Conservation (phyloP, 1,140 invertebrate genomes). For the Physella acuta region DNA sequence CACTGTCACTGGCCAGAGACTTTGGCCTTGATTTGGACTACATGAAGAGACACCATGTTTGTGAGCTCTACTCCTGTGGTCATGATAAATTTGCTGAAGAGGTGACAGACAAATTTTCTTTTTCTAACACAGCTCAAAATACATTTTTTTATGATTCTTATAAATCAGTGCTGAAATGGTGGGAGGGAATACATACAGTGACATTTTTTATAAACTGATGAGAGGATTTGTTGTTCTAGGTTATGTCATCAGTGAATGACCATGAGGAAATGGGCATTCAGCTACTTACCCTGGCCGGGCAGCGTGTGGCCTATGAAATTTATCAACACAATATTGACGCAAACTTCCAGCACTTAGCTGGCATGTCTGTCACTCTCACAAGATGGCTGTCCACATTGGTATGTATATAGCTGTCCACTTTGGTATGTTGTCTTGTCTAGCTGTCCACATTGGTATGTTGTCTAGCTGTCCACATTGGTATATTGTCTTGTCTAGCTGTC, state of each 20-base stretch:
- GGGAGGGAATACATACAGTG: too few species aligned
- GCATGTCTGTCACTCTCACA: constrained; percentile 70
- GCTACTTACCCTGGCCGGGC: constrained; percentile 73
- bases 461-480: too few species aligned
- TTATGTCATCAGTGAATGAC: constrained; percentile 69
- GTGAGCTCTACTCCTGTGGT: constrained; percentile 75
- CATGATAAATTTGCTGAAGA: constrained; percentile 77
- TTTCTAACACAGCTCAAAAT: too few species aligned
- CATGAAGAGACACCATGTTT: constrained; percentile 75
- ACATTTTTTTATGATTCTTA: too few species aligned
- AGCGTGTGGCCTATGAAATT: constrained; percentile 70
- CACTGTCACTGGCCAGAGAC: constrained; percentile 72
- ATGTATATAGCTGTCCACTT: not conserved
- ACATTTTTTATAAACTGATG: too few species aligned
- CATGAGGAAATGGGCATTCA: constrained; percentile 68
- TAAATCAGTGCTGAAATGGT: too few species aligned
- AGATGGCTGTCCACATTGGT: constrained; percentile 66
- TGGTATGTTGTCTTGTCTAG: not conserved
- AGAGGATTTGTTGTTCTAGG: constrained; percentile 60
- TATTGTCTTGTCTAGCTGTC: too few species aligned
- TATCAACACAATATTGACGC: constrained; percentile 62
- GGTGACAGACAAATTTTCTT: too few species aligned
- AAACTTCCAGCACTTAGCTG: constrained; percentile 68
- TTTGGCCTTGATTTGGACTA: constrained; percentile 80
- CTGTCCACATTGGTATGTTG: not conserved